Evolutionary conservation across 2,797 vertebrate species (phyloP).

Genomic region (Labeo calbasu): DNA sequence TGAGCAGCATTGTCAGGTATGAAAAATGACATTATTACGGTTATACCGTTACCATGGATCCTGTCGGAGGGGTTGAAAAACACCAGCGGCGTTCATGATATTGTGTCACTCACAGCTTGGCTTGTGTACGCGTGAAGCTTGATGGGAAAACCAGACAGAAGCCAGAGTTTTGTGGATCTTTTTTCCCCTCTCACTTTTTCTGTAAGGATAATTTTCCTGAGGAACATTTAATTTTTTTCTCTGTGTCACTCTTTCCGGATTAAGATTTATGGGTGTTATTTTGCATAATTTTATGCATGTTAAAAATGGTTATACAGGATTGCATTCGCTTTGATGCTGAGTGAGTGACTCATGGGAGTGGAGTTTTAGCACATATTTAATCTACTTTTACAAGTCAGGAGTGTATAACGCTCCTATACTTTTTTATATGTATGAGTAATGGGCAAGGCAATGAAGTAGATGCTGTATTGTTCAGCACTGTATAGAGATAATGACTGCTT

Average conservation of each 20-base stretch:
- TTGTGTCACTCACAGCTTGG: constrained; percentile 17
- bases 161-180: background rate
- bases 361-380: constrained; percentile 5
- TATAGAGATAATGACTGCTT: constrained; percentile 6
- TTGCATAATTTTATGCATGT: background rate
- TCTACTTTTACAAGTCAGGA: background rate
- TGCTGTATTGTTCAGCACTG: constrained; percentile 13
- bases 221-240: background rate
- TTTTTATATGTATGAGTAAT: constrained; percentile 28
- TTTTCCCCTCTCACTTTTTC: background rate
- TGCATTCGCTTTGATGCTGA: constrained; percentile 13
- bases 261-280: constrained; percentile 17
- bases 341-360: constrained; percentile 5
- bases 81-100: constrained; percentile 33
- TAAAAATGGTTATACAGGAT: background rate
- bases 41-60: constrained; percentile 56
- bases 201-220: background rate
- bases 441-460: background rate
- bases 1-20: constrained; percentile 57
- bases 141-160: constrained; percentile 18
- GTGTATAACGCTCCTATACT: background rate
- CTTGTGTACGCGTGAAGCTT: constrained; percentile 12
- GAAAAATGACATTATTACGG: constrained; percentile 62
- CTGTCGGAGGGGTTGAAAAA: constrained; percentile 58
- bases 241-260: background rate